Evolutionary conservation across 2,888 invertebrate species (phyloP).

Genomic region (Periphyllus acericola): DNA sequence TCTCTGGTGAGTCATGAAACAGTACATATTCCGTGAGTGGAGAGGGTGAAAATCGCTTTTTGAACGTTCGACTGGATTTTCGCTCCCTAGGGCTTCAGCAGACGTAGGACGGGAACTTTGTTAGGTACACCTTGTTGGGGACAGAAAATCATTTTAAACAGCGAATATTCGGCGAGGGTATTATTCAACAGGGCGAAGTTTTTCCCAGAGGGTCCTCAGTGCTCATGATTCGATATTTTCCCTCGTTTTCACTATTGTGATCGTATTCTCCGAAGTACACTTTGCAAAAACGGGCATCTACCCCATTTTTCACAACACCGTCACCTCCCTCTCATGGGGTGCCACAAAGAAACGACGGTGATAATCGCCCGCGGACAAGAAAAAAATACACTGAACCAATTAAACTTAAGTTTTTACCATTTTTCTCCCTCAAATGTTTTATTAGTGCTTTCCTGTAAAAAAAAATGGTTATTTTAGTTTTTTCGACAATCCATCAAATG

Average conservation of each 20-base stretch:
- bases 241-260: constrained; percentile 60
- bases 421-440: constrained; percentile 58
- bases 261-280: constrained; percentile 52
- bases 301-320: constrained; percentile 56
- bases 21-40: constrained; percentile 35
- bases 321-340: constrained; percentile 47
- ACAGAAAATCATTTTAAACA: constrained; percentile 62
- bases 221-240: constrained; percentile 60
- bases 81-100: constrained; percentile 42
- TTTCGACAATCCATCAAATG: background rate
- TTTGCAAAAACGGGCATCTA: constrained; percentile 52
- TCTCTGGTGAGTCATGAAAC: constrained; percentile 56
- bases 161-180: constrained; percentile 54
- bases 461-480: background rate
- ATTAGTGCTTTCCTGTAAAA: constrained; percentile 33
- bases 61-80: constrained; percentile 60
- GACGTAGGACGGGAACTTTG: constrained; percentile 39
- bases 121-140: constrained; percentile 61
- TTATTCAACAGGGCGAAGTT: constrained; percentile 61
- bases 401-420: constrained; percentile 54
- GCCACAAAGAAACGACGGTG: constrained; percentile 49
- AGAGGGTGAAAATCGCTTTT: constrained; percentile 61
- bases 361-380: constrained; percentile 59
- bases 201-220: constrained; percentile 54
- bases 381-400: constrained; percentile 54